phyloP scores from a whole-genome alignment of 2,113 vertebrate genomes.

The Brachypodius melanocephalos region DNA sequence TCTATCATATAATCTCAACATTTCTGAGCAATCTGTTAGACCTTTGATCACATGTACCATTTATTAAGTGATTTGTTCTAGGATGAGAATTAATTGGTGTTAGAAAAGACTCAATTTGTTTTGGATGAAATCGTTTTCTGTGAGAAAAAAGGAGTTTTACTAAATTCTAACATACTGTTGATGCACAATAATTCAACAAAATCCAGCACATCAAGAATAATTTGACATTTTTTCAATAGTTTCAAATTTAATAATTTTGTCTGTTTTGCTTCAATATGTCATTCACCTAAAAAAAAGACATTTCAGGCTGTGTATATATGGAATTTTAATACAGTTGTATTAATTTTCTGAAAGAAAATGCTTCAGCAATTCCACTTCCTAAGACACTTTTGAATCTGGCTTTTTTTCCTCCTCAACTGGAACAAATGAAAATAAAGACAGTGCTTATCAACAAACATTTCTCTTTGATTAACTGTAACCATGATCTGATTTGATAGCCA shows the following conservation, averaged over 20 bases:
- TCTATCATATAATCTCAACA: background rate
- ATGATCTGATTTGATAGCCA: background rate
- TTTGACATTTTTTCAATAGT: background rate
- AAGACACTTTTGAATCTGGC: background rate
- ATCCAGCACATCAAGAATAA: background rate
- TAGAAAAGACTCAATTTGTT: background rate
- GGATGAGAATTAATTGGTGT: background rate
- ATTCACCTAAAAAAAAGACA: background rate
- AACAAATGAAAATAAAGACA: background rate
- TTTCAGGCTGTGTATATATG: background rate
- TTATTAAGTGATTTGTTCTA: background rate
- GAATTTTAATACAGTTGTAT: background rate
- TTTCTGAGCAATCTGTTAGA: slow-evolving; percentile 14
- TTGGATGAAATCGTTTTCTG: background rate
- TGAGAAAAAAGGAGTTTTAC: background rate
- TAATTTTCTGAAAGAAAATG: background rate
- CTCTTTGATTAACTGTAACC: background rate
- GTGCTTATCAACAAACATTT: background rate
- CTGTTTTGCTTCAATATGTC: background rate
- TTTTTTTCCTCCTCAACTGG: accelerated
- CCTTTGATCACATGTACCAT: background rate
- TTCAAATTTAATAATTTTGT: background rate
- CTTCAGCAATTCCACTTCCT: background rate
- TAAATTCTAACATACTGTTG: background rate
- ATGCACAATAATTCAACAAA: background rate